Evolutionary conservation across 2,888 invertebrate species (phyloP).

Genomic region (Harmothoe impar): DNA sequence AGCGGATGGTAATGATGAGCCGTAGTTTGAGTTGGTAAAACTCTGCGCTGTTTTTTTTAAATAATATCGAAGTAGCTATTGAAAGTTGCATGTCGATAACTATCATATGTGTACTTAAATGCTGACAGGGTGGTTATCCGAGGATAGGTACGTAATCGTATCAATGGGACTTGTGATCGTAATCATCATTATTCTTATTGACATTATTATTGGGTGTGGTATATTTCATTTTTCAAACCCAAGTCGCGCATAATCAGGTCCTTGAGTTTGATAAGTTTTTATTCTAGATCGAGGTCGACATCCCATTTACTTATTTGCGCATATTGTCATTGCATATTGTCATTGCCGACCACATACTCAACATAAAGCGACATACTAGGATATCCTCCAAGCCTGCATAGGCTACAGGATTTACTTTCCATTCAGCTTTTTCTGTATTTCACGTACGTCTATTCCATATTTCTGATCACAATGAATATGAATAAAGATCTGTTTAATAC

Average conservation of each 20-base stretch:
- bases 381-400: slow-evolving; percentile 32
- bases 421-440: slow-evolving; percentile 28
- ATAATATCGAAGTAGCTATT: not conserved
- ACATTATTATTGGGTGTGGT: not conserved
- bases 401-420: not conserved
- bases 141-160: not conserved
- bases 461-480: not conserved
- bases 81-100: not conserved
- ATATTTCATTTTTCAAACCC: not conserved
- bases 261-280: not conserved
- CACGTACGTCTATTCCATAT: slow-evolving; percentile 24
- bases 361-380: not conserved
- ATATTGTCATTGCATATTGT: slow-evolving; percentile 5
- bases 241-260: not conserved
- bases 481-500: slow-evolving; percentile 48
- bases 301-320: not conserved
- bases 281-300: not conserved
- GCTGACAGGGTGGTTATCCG: not conserved
- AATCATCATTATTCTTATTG: not conserved
- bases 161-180: not conserved
- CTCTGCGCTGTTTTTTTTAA: not conserved
- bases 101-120: slow-evolving; percentile 1
- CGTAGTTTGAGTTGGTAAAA: not conserved
- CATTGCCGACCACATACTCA: not conserved
- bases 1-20: too few species aligned